Percentiles rank a stretch among this genome's conserved stretches.
Evolutionary conservation across 2,888 invertebrate genomes (phyloP).

Genomic region (Drosophila pegasa): DNA sequence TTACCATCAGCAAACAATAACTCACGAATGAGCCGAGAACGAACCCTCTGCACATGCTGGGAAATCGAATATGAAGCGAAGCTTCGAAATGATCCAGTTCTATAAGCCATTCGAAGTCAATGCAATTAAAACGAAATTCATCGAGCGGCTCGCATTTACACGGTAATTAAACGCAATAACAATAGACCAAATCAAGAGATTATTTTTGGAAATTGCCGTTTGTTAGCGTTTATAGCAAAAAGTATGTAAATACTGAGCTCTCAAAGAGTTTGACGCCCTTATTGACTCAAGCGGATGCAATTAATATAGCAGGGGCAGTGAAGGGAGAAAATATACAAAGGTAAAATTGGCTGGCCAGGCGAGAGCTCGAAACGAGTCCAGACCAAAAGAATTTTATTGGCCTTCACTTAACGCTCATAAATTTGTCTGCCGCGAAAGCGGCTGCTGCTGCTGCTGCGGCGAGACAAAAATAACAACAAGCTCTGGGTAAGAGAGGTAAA

Average conservation of each 20-base stretch:
- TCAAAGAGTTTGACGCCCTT: neutral
- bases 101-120: no score
- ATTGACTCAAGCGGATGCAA: conserved; percentile 19
- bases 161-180: conserved; percentile 17
- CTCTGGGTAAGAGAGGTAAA: neutral
- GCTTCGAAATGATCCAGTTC: neutral
- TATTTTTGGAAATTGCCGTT: neutral
- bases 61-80: neutral
- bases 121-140: neutral
- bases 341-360: conserved; percentile 15
- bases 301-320: conserved; percentile 11
- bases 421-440: conserved; percentile 70
- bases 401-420: conserved; percentile 81
- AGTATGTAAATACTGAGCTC: neutral
- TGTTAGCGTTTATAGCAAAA: no score
- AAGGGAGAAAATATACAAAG: conserved; percentile 13
- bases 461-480: conserved; percentile 30
- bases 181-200: neutral
- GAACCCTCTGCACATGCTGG: conserved; percentile 8
- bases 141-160: neutral
- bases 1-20: conserved; percentile 27
- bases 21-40: neutral
- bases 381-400: conserved; percentile 79
- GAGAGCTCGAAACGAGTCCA: conserved; percentile 49
- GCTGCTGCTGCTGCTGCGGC: conserved; percentile 24